Evolutionary conservation across 92 coral and sea anemone species (phyloP).

Genomic region (Montipora capitata): DNA sequence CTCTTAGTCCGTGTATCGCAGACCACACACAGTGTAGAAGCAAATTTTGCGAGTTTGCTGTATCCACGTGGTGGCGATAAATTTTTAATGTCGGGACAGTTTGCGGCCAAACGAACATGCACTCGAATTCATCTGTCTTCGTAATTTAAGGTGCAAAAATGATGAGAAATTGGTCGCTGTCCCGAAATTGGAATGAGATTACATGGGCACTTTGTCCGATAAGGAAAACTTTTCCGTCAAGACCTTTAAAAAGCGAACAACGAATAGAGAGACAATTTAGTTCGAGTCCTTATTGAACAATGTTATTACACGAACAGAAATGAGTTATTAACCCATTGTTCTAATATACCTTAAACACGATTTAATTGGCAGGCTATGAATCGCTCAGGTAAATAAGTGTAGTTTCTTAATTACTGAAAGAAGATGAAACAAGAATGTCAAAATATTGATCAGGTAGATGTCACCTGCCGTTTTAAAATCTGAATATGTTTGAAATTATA

Average conservation of each 20-base stretch:
- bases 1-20: background rate
- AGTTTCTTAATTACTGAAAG: conserved; percentile 82
- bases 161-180: conserved; percentile 43
- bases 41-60: conserved; percentile 44
- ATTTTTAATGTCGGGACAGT: conserved; percentile 53
- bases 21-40: conserved; percentile 47
- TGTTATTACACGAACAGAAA: conserved; percentile 82
- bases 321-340: conserved; percentile 87
- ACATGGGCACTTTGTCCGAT: conserved; percentile 43
- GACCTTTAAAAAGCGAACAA: conserved; percentile 34
- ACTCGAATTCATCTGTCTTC: conserved; percentile 33
- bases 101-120: conserved; percentile 58
- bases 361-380: conserved; percentile 94
- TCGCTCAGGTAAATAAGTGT: conserved; percentile 69
- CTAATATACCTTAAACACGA: conserved; percentile 82
- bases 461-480: conserved; percentile 79
- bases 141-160: conserved; percentile 24
- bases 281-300: conserved; percentile 70
- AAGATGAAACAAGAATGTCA: conserved; percentile 72
- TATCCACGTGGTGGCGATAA: conserved; percentile 58
- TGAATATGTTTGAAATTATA: conserved; percentile 57
- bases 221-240: conserved; percentile 51
- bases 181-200: conserved; percentile 30
- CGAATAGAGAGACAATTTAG: conserved; percentile 82
- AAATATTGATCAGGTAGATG: conserved; percentile 36